Evolutionary conservation across 2,888 invertebrate species (phyloP).

Genomic region (Merodon equestris): DNA sequence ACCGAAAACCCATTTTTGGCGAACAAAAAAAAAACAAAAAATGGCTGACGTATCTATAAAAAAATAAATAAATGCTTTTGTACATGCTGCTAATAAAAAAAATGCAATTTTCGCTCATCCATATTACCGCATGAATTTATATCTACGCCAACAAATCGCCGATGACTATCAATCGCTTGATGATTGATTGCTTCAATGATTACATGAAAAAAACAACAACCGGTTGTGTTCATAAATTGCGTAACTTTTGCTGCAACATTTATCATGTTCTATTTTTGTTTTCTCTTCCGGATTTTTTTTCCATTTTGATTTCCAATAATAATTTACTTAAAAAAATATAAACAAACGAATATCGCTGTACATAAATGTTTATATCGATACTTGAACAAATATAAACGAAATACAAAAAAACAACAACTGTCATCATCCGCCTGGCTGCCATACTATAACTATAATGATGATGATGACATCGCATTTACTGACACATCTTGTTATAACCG

Average conservation of each 20-base stretch:
- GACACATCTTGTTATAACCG: constrained; percentile 78
- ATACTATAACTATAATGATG: constrained; percentile 72
- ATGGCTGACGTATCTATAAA: constrained; percentile 8
- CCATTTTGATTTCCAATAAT: background rate
- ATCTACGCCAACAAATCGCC: constrained; percentile 28
- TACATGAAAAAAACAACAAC: constrained; percentile 12
- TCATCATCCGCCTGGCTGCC: constrained; percentile 12
- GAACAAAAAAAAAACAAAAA: constrained; percentile 39
- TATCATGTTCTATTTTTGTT: constrained; percentile 6
- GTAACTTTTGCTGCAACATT: constrained; percentile 33
- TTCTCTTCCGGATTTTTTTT: background rate
- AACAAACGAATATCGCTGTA: background rate
- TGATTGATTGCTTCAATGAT: constrained; percentile 31
- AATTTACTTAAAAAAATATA: constrained; percentile 5
- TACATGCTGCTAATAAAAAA: constrained; percentile 38
- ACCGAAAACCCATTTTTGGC: constrained; percentile 33
- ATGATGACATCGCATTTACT: constrained; percentile 79
- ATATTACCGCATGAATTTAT: constrained; percentile 28
- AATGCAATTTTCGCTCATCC: constrained; percentile 14
- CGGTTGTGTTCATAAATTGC: constrained; percentile 28
- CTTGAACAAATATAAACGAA: background rate
- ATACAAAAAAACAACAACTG: constrained; percentile 4
- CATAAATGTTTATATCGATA: no score
- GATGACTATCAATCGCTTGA: constrained; percentile 35
- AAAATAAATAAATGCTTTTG: constrained; percentile 35